Percentiles rank a stretch among this genome's conserved stretches.
Evolutionary conservation across 37 sponge, comb jelly and placozoan genomes (phyloP).

Genomic region (Spongia lamella): DNA sequence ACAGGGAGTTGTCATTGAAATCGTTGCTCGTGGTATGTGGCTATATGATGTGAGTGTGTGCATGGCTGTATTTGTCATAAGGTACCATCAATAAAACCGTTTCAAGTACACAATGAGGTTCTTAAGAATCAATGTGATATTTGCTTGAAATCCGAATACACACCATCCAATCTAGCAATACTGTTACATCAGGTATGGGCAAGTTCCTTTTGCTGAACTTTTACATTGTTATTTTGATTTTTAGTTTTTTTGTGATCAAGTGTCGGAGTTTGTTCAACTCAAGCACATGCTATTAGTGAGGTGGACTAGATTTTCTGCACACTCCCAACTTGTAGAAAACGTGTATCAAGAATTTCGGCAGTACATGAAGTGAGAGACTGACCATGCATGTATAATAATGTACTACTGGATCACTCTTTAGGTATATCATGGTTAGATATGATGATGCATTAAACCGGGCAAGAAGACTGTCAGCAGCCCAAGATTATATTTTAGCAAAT

Average conservation of each 20-base stretch:
- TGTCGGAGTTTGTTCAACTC: slow-evolving; percentile 49
- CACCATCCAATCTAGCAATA: slow-evolving; percentile 41
- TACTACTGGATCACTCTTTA: slow-evolving; percentile 4
- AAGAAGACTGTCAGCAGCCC: slow-evolving; percentile 29
- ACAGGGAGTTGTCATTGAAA: slow-evolving; percentile 41
- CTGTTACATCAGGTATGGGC: slow-evolving; percentile 49
- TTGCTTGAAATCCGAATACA: slow-evolving; percentile 12
- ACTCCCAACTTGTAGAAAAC: slow-evolving; percentile 24
- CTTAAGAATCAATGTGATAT: slow-evolving; percentile 33
- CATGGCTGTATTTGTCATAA: background rate
- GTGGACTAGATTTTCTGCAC: slow-evolving; percentile 50
- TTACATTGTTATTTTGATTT: background rate
- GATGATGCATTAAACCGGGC: slow-evolving; percentile 45
- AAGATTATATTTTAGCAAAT: slow-evolving; percentile 20
- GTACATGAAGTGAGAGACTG: slow-evolving; percentile 54
- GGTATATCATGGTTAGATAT: slow-evolving; percentile 48
- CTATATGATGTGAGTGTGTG: background rate
- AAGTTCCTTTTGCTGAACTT: background rate
- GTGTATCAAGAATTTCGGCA: slow-evolving; percentile 28
- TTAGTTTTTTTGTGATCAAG: slow-evolving; percentile 61
- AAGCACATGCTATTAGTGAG: slow-evolving; percentile 54
- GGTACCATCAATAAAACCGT: slow-evolving; percentile 35
- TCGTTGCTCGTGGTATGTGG: slow-evolving; percentile 25
- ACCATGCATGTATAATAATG: background rate
- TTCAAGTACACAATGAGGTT: slow-evolving; percentile 18